Conservation (phyloP, 2,888 invertebrate genomes). For the Epinotia ramella region DNA sequence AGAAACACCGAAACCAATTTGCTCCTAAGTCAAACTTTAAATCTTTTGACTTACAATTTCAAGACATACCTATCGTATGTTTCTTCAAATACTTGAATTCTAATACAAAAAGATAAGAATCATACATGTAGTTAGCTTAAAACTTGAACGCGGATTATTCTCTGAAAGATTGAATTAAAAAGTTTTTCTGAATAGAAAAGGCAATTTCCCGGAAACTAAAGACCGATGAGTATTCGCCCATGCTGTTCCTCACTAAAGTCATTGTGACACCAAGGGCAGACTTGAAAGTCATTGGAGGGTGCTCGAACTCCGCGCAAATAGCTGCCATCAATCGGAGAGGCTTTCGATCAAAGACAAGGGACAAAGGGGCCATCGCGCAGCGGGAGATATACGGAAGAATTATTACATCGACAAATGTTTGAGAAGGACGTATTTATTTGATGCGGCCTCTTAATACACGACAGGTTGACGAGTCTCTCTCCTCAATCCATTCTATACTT, state of each 20-base stretch:
- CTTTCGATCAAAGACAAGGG: slow-evolving; percentile 80
- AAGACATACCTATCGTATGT: too few relatives aligned
- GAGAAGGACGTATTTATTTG: slow-evolving; percentile 58
- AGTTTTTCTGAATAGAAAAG: slow-evolving; percentile 2
- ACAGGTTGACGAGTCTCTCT: slow-evolving; percentile 19
- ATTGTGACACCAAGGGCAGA: slow-evolving; percentile 57
- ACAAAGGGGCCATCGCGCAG: slow-evolving; percentile 70
- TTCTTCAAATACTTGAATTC: too few relatives aligned
- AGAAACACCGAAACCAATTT: too few relatives aligned
- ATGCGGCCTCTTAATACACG: slow-evolving; percentile 48
- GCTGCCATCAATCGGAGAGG: slow-evolving; percentile 78
- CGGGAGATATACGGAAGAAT: slow-evolving; percentile 73
- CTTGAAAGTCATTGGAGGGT: slow-evolving; percentile 69
- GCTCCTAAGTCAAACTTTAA: too few relatives aligned
- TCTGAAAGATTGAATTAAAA: background rate
- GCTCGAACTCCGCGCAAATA: slow-evolving; percentile 71
- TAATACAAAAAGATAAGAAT: too few relatives aligned
- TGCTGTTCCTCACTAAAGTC: slow-evolving; percentile 56
- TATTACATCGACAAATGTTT: slow-evolving; percentile 67
- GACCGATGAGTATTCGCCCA: slow-evolving; percentile 26
- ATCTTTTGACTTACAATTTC: too few relatives aligned
- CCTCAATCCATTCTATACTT: slow-evolving; percentile 22
- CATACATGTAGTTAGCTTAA: too few relatives aligned
- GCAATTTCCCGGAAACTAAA: slow-evolving; percentile 31
- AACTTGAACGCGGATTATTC: background rate